phyloP scores from a whole-genome alignment of 2,113 vertebrate species.

The Pseudorhombus dupliciocellatus region DNA sequence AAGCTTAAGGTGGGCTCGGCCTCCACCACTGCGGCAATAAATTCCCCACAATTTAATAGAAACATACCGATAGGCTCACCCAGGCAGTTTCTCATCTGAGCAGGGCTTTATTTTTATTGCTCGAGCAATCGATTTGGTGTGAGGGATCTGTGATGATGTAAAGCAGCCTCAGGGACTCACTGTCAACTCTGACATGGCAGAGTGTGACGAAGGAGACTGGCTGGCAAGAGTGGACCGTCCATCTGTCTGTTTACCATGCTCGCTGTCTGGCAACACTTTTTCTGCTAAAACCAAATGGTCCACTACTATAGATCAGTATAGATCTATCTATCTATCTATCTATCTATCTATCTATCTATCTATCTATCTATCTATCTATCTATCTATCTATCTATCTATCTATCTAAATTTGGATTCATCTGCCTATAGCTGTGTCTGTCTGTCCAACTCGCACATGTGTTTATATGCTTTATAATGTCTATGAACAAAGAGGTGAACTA shows the following conservation, averaged over 20 bases:
- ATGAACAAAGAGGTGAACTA: background rate
- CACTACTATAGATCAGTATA: background rate
- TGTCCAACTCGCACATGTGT: too few species aligned
- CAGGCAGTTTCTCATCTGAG: conserved; percentile 54
- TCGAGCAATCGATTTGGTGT: conserved; percentile 57
- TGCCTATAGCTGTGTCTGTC: too few species aligned
- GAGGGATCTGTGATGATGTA: conserved; percentile 45
- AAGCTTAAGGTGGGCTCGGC: conserved; percentile 51
- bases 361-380: background rate
- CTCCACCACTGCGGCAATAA: conserved; percentile 50
- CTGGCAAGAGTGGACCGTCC: conserved; percentile 48
- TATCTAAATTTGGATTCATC: too few species aligned
- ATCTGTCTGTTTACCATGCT: conserved; percentile 54
- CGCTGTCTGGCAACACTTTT: conserved; percentile 38
- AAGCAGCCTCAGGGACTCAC: conserved; percentile 46
- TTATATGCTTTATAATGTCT: background rate
- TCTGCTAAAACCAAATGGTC: conserved; percentile 2
- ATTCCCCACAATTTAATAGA: conserved; percentile 63
- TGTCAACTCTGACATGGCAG: conserved; percentile 34
- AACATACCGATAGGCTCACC: conserved; percentile 48
- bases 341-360: background rate
- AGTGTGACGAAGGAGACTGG: conserved; percentile 36
- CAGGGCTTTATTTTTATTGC: conserved; percentile 59
- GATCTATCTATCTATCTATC: background rate
- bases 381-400: background rate